Base-by-base conservation (phyloP, 2,888 invertebrate species). In the Synergus japonicus region DNA sequence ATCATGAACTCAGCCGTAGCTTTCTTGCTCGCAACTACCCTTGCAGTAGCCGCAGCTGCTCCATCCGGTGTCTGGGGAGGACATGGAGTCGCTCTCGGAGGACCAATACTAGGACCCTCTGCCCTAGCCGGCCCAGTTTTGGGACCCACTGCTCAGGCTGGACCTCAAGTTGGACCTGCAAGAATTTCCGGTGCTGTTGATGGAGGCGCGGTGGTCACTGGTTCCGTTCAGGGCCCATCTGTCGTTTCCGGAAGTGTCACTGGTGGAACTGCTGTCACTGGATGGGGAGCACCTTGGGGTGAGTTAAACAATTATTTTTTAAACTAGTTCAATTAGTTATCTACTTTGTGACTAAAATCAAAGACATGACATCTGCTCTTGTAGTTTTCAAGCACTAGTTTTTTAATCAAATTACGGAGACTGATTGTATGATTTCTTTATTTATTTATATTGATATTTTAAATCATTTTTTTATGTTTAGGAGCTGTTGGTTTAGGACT, bases 171-270 rank as follows among this genome's bases (percentile, higher is more conserved):
- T 0, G 92, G 92, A 78, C 92, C 91, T 4, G 89, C 90, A 13
- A 87, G 87, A 37, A 83, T 92, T 58, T 91, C 91, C 10, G 92
- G 92, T 9, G 91, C 92, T 12, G 91, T 92, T 12, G 92, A 91
- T 46, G 89, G 89, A 10, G 92, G 92, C 1, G 91, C 92, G 10
- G 83, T 90, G n/a, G 91, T 92, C 12, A 91, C 91, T 46, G 92
- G 92, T 60, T 86, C 91, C 37, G 91, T 92, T 3, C 90, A 92
- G 63, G 92, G 89, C 76, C 92, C 91, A 1, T 90, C 92, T 0
- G 67, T 90, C 1, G 90, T 91, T 78, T 88, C 89, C 54, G 91
- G 90, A 18, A 90, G 91, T 78, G 88, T 91, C 4, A 87, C 88
- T n/a, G 91, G 90, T 13, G 88, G 88, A 3, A 87, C 88, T 76